Evolutionary conservation across 2,888 invertebrate genomes (phyloP), one percentile per base, ranked within the genome.

Genomic region (Platerodrilus igneus): DNA sequence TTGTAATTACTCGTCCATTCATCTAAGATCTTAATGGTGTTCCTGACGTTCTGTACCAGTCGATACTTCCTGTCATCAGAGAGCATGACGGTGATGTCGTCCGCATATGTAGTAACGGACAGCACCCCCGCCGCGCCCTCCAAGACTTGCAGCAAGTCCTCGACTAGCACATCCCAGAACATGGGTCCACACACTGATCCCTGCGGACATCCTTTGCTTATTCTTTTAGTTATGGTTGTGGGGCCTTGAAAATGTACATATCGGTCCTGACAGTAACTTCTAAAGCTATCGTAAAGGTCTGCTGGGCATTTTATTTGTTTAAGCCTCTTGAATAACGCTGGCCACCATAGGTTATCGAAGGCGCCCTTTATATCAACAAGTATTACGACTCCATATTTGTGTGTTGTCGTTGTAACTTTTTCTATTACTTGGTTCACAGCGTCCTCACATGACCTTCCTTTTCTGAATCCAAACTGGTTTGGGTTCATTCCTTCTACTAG

Each of bases 291-390:
- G 9, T 41, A 28, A 1, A 41, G 13, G 9, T 32, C 17, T 1
- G 1, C 1, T 2, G 47, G 40, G 4, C 26, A 27, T 5, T 18
- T 15, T 1, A 26, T 15, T 1, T 30, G 10, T 13, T 19, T 22
- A 1, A 47, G 15, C 2, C 9, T 3, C 2, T 8, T 2, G 7
- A 37, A 21, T 1, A 42, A 7, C 2, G 22, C 29, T 1, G 42
- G 42, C 42, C 48, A 45, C 41, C 42, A 42, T 0, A 48, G 10
- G 22, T 42, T 48, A 16, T 45, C 37, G 19, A 48, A 48, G n/a
- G 45, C 48, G 7, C 41, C 41, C 2, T 19, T 10, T 3, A 41
- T 41, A 21, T 47, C 47, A 1, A 45, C 18, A 13, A 41, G 37
- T 2, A 41, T 4, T 1, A 18, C 27, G 2, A 32, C 8, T 2